phyloP scores from a whole-genome alignment of 2,113 vertebrate species.

The Catharus bicknelli region DNA sequence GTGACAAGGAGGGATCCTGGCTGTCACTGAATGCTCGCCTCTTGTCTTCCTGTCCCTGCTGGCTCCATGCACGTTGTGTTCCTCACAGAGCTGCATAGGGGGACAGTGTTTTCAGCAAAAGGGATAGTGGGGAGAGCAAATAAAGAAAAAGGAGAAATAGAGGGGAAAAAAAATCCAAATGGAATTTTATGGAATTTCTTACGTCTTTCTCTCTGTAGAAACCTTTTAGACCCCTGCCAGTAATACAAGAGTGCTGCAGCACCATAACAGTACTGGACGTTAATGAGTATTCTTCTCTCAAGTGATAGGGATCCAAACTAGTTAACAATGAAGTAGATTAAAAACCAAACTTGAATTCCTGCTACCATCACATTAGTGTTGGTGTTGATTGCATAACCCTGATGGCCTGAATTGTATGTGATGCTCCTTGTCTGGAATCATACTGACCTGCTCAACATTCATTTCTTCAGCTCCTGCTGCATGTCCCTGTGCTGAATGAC shows the following conservation, averaged over 20 bases:
- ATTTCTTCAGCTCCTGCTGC: neutral
- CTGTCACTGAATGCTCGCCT: neutral
- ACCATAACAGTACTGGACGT: neutral
- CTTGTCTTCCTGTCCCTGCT: constrained; percentile 10
- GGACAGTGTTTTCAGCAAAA: neutral
- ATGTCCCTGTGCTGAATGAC: neutral
- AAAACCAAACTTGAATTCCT: neutral
- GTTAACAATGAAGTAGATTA: neutral
- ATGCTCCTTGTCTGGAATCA: neutral
- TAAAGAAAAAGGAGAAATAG: neutral
- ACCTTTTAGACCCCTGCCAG: neutral
- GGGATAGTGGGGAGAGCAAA: neutral
- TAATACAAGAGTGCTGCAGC: neutral
- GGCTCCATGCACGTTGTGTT: neutral
- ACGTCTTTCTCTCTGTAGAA: neutral
- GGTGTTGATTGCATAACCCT: neutral
- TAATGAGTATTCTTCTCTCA: neutral
- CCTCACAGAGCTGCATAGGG: neutral
- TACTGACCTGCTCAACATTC: neutral
- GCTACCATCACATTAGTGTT: neutral
- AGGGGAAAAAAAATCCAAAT: fast-evolving
- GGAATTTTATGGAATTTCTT: neutral
- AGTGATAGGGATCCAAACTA: neutral
- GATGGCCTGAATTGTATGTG: neutral
- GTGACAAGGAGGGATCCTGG: neutral